Percentiles rank a stretch among this genome's conserved stretches.
phyloP scores from a whole-genome alignment of 2,113 vertebrate species.

The Clarias magur region DNA sequence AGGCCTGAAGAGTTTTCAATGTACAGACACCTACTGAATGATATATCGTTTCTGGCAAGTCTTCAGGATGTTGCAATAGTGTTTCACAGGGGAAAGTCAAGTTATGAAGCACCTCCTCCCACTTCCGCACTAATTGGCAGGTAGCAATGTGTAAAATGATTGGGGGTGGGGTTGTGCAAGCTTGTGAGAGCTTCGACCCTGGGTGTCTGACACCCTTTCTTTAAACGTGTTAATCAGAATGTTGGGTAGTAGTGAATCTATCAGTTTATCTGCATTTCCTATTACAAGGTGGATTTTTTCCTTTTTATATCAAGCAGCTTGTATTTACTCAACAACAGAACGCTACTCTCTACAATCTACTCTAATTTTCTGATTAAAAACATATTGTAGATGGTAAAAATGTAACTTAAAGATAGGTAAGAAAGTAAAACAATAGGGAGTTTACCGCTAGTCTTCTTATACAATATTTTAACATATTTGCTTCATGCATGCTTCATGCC shows the following conservation, averaged over 20 bases:
- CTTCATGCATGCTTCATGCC: background rate
- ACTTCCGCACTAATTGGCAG: slow-evolving; percentile 18
- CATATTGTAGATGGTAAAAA: background rate
- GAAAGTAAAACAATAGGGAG: background rate
- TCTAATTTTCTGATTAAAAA: background rate
- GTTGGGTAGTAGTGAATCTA: background rate
- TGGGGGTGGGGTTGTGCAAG: background rate
- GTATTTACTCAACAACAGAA: background rate
- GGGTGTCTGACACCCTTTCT: background rate
- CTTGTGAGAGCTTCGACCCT: slow-evolving; percentile 6
- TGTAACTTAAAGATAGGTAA: background rate
- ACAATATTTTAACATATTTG: background rate
- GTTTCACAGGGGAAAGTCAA: background rate
- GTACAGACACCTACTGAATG: background rate
- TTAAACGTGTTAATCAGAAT: slow-evolving; percentile 15
- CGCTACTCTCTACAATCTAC: background rate
- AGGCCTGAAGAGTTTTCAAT: background rate
- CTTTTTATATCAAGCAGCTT: background rate
- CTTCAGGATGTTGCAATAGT: background rate
- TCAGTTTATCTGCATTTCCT: background rate
- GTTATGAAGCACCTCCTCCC: background rate
- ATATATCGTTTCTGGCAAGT: background rate
- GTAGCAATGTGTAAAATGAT: slow-evolving; percentile 1
- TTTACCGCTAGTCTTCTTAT: background rate
- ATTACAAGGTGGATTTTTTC: background rate